Evolutionary conservation across 2,797 vertebrate genomes (phyloP).

Genomic region (Anolis apletophallus): DNA sequence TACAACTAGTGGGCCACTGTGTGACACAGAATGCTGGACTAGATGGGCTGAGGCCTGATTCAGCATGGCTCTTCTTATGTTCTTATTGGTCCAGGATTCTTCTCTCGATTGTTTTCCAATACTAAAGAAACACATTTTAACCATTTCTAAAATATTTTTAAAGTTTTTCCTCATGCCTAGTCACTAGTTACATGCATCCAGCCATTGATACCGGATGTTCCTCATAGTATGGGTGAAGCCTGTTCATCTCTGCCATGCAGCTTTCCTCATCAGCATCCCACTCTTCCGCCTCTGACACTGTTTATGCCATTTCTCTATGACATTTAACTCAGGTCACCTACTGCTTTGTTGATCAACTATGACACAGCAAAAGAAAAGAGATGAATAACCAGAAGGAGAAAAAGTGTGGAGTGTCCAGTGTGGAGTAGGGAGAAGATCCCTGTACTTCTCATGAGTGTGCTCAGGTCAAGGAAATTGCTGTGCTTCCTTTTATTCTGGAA

Average conservation of each 20-base stretch:
- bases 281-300: background rate
- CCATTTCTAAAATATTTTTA: too few species aligned
- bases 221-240: background rate
- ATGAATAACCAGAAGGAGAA: background rate
- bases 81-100: too few species aligned
- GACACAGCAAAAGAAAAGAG: background rate
- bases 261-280: background rate
- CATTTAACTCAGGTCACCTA: background rate
- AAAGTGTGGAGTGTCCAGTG: background rate
- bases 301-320: background rate
- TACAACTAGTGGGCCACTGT: too few species aligned
- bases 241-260: background rate
- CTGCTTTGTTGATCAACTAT: background rate
- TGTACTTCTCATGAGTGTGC: background rate
- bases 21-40: too few species aligned
- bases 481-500: background rate
- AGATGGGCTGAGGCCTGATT: too few species aligned
- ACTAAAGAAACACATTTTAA: too few species aligned
- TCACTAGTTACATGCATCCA: background rate
- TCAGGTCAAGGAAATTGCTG: background rate
- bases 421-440: background rate
- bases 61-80: too few species aligned
- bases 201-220: background rate
- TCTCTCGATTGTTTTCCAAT: too few species aligned
- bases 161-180: too few species aligned